Conservation (phyloP, 2,888 invertebrate genomes). For the Branchellion lobata region DNA sequence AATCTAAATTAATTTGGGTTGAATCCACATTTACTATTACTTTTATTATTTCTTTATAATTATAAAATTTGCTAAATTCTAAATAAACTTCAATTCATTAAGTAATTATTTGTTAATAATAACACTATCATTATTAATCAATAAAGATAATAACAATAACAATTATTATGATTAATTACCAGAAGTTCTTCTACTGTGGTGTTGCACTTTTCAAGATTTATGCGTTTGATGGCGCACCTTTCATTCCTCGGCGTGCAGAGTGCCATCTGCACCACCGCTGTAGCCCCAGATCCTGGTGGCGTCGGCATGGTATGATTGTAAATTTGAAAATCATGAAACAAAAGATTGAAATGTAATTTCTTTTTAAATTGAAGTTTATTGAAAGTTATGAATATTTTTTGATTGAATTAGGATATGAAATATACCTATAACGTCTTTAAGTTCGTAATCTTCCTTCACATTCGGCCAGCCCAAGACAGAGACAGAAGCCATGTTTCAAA, state of each 20-base stretch:
- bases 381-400: neutral
- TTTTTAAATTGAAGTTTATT: too few species aligned
- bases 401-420: neutral
- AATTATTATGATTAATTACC: too few species aligned
- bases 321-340: too few species aligned
- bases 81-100: too few species aligned
- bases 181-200: conserved; percentile 97
- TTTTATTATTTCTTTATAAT: too few species aligned
- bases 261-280: conserved; percentile 91
- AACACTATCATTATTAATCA: conserved; percentile 16
- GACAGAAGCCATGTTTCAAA: conserved; percentile 35
- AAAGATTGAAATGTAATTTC: too few species aligned
- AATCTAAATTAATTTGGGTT: too few species aligned
- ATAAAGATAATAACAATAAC: too few species aligned
- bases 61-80: too few species aligned
- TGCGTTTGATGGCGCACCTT: conserved; percentile 96
- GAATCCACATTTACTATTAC: too few species aligned
- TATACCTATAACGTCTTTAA: conserved; percentile 83
- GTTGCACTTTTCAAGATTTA: conserved; percentile 98
- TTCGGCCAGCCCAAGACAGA: conserved; percentile 73
- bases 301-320: neutral
- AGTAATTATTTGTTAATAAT: too few species aligned
- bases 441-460: conserved; percentile 85
- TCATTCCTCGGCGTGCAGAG: conserved; percentile 85
- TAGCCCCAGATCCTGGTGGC: conserved; percentile 85